Conservation (phyloP, 2,888 invertebrate species). For the Atethmia centrago region DNA sequence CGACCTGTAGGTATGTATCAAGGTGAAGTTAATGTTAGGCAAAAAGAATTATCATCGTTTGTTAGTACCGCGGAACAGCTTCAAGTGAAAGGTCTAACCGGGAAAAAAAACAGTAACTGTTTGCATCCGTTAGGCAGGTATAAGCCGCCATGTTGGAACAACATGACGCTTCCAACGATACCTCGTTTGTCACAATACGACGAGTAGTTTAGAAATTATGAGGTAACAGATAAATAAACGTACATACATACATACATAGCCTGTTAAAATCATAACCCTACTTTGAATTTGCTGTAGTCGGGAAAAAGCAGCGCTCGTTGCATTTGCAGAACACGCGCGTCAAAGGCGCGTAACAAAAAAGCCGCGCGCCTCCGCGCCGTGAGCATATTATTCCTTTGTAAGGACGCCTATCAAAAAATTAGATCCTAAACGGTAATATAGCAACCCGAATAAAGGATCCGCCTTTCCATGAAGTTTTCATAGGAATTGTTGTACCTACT, state of each 20-base stretch:
- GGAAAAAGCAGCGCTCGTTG: background rate
- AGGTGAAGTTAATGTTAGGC: constrained; percentile 93
- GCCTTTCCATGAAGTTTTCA: no score
- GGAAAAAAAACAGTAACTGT: constrained; percentile 65
- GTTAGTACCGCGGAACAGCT: constrained; percentile 93
- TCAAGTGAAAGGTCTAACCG: constrained; percentile 93
- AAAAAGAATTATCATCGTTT: constrained; percentile 93
- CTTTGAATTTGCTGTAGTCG: background rate
- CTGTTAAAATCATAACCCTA: background rate
- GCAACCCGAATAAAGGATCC: background rate
- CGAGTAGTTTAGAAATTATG: background rate
- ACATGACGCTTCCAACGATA: background rate
- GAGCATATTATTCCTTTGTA: background rate
- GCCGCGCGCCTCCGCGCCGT: no score
- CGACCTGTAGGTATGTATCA: constrained; percentile 92
- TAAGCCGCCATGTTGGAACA: background rate
- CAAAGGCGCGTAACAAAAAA: background rate
- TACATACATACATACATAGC: background rate
- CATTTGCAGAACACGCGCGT: background rate
- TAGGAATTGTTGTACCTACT: no score
- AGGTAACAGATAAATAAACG: background rate
- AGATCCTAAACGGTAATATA: background rate
- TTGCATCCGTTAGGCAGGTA: background rate
- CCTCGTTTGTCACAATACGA: background rate
- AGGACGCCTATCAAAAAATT: background rate